Conservation (phyloP, 2,113 vertebrate genomes). For the Chaetops frenatus region DNA sequence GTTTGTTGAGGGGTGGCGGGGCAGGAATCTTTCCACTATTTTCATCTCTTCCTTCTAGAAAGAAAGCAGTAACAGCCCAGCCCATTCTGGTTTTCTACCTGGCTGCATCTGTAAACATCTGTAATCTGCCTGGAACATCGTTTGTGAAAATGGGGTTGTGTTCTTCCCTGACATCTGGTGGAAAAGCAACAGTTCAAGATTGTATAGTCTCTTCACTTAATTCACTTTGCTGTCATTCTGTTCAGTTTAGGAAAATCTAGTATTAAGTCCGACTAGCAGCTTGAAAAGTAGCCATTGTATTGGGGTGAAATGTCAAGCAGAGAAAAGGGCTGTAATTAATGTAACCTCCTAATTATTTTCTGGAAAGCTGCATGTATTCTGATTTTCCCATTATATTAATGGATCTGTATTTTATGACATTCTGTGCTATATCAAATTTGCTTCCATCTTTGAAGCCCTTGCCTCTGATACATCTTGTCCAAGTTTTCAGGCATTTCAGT, state of each 20-base stretch:
- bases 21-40: not conserved
- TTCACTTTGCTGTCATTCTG: not conserved
- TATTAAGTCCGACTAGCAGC: not conserved
- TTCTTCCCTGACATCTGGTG: not conserved
- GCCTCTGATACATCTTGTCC: not conserved
- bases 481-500: not conserved
- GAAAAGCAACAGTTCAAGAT: not conserved
- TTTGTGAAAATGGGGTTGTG: not conserved
- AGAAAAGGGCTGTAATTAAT: not conserved
- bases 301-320: not conserved
- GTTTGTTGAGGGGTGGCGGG: accelerated
- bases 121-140: not conserved
- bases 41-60: not conserved
- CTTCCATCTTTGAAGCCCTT: not conserved
- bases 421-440: not conserved
- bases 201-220: not conserved
- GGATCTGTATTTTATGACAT: not conserved
- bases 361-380: not conserved
- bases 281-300: not conserved
- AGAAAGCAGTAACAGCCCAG: not conserved
- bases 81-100: not conserved
- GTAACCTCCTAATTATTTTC: not conserved
- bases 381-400: not conserved
- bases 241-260: not conserved
- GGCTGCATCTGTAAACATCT: not conserved